Conservation (phyloP, 2,797 vertebrate species). For the Varecia variegata region DNA sequence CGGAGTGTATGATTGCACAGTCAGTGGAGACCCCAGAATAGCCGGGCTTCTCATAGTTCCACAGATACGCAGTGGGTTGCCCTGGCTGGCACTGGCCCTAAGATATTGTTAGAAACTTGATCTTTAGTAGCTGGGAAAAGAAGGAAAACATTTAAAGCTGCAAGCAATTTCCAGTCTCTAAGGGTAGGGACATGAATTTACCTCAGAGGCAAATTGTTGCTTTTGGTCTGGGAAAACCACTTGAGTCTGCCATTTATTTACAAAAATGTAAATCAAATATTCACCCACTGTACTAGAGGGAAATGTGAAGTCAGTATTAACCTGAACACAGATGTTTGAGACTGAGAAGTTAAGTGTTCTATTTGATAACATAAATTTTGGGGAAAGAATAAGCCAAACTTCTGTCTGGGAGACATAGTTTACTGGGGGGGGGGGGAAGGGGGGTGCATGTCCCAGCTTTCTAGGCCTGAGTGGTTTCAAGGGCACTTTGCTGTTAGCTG, state of each 20-base stretch:
- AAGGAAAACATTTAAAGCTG: conserved; percentile 64
- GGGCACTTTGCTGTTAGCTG: not conserved
- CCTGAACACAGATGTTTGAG: conserved; percentile 62
- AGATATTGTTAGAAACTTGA: conserved; percentile 78
- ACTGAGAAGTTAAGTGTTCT: conserved; percentile 60
- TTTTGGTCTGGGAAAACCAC: conserved; percentile 77
- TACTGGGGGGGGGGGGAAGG: not conserved
- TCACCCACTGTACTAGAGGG: conserved; percentile 68
- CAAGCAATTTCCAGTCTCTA: conserved; percentile 71
- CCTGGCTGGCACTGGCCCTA: conserved; percentile 54
- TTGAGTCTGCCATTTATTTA: conserved; percentile 73
- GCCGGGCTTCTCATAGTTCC: conserved; percentile 44
- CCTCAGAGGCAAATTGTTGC: conserved; percentile 70
- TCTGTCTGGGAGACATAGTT: conserved; percentile 49
- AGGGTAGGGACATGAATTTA: conserved; percentile 63
- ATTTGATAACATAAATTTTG: conserved; percentile 67
- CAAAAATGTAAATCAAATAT: conserved; percentile 75
- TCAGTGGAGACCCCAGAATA: conserved; percentile 43
- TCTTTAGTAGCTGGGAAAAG: conserved; percentile 77
- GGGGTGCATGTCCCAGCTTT: not conserved
- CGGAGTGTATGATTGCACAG: not conserved
- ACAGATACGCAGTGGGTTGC: conserved; percentile 42
- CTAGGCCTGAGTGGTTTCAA: not conserved
- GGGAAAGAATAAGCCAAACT: conserved; percentile 28
- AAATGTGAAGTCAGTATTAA: conserved; percentile 63